phyloP scores from a whole-genome alignment of 2,888 invertebrate species.

The Sinodicranocentrus sp. region DNA sequence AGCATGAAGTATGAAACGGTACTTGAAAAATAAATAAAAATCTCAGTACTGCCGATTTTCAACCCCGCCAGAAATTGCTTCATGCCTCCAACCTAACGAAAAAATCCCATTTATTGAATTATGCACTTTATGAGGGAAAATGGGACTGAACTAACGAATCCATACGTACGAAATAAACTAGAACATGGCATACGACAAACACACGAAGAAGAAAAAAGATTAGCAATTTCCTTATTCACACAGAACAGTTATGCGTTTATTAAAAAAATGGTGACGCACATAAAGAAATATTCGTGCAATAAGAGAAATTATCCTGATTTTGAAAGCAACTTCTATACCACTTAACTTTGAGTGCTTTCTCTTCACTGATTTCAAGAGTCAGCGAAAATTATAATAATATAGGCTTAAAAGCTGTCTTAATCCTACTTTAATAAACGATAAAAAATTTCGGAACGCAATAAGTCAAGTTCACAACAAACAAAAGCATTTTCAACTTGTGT shows the following conservation, averaged over 20 bases:
- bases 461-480: slow-evolving; percentile 53
- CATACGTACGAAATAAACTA: background rate
- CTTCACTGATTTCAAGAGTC: background rate
- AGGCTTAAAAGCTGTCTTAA: background rate
- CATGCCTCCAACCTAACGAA: background rate
- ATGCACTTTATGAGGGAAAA: background rate
- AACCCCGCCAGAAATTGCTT: slow-evolving; percentile 14
- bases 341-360: background rate
- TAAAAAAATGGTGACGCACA: background rate
- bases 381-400: background rate
- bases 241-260: slow-evolving; percentile 61
- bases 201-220: slow-evolving; percentile 33
- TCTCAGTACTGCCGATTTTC: slow-evolving; percentile 20
- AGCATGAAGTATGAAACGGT: slow-evolving; percentile 17
- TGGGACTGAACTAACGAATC: background rate
- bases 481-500: background rate
- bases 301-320: slow-evolving; percentile 10
- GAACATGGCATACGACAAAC: background rate
- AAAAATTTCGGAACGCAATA: slow-evolving; percentile 36
- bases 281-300: slow-evolving; percentile 26
- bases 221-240: slow-evolving; percentile 63
- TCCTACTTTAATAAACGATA: slow-evolving; percentile 21
- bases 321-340: background rate
- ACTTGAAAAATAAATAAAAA: slow-evolving; percentile 40
- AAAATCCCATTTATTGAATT: slow-evolving; percentile 26